Evolutionary conservation across 2,113 vertebrate genomes (phyloP), one percentile per base, ranked within the genome.

Genomic region (Gila orcuttii): DNA sequence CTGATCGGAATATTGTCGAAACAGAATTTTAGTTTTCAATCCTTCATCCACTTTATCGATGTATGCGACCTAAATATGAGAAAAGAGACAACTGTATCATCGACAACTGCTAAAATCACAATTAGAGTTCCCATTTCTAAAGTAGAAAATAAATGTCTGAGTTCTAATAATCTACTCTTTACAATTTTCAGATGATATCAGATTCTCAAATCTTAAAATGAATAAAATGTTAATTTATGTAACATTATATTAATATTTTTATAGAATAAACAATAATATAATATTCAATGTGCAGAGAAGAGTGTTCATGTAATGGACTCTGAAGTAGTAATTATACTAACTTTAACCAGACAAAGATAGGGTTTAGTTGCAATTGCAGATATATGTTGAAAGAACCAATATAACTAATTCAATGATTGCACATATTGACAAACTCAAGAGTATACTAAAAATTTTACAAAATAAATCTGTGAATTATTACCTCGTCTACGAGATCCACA

Each of bases 1-100:
- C 92, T 91, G 85, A 87, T 93, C 91, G 10, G 91, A 92, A 83
- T 91, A 19, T 10, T 93, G 87, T 0, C 47, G 33, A 86, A 93
- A 94, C 52, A 94, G 0, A 0, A 0, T 2, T 85, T 76, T 85
- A 88, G 0, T 79, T 68, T 76, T 90, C 71, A 23, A 36, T 19
- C 83, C 71, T 0, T 91, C 86, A 9, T 71, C 36, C 47, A 28
- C 10, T 3, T 59, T 21, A 9, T 81, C 12, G 21, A 17, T 31
- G 0, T 6, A 11, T 64, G 33, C 45, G 21, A 55, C 6, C 89
- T 92, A 45, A 25, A 47, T 62, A 39, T 50, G 8, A 81, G 50
- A 81, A 23, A 80, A 13, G 36, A 83, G 3, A 33, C 8, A 6
- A 15, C 15, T 39, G 9, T 4, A 19, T 17, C 9, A 71, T 11